Base-by-base conservation (phyloP, 2,888 invertebrate species). In the Tetanocera ferruginea region DNA sequence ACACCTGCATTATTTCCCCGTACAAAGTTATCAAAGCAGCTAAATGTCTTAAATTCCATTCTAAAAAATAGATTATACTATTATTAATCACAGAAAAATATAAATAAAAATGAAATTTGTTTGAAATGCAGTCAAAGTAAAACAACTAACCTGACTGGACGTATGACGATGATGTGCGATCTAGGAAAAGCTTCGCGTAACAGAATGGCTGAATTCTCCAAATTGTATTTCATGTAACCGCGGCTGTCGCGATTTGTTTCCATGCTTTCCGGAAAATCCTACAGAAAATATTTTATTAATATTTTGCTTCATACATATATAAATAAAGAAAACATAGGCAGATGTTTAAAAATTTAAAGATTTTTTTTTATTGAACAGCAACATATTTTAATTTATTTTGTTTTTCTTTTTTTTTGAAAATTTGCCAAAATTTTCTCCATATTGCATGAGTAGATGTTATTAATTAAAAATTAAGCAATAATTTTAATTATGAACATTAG, bases 1-100 rank as follows among this genome's bases (percentile, higher is more conserved):
- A 94, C 93, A n/a, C 97, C 97, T 78, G 94, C 94, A 86, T 94
- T 93, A 90, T 94, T 94, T 84, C 94, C 93, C 34, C 93, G 92
- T 75, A 97, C 96, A 90, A 97, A 97, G 91, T 97, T 97, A 89
- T 95, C 94, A 87, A 94, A 97, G 86, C 96, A 95, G 87, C 95
- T 95, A 90, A 96, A 96, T 77, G 95, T 96, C 86, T 94, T 94
- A 85, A 94, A 93, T 87, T 95, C 94, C 93, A 96, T 95, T 88
- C 95, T 94, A 87, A 82, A 90, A 84, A 43, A 74, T 49, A 51
- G 28, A 60, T 9, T 34, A 23, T 3, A 3, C n/a, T n/a, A n/a
- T 43, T 3, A 8, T 2, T 25, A 52, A 55, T 34, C 19, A 70
- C 17, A 17, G 11, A 19, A 28, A 60, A 71, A 14, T 72, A 70